These are phyloP conservation scores for Notodonta dromedarius DNA, from an alignment of 2,888 invertebrate species.

Conservation along the genomic window DNA sequence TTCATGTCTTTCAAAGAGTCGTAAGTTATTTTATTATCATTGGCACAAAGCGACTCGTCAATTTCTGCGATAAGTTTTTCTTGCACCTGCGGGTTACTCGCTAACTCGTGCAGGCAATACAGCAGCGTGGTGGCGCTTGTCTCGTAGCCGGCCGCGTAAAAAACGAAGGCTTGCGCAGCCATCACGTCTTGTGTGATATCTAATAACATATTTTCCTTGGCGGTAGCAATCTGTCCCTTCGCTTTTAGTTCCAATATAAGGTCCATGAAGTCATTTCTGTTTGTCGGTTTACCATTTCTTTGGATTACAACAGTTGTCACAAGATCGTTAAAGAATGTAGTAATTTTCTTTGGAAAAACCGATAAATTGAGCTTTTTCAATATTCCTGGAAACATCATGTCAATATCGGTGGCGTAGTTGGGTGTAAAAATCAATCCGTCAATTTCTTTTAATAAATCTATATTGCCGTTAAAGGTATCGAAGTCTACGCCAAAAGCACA, in stretches of 20 bases:
- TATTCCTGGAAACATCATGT: slow-evolving; percentile 57
- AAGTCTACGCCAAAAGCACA: slow-evolving; percentile 55
- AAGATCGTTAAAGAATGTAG: slow-evolving; percentile 44
- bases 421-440: slow-evolving; percentile 29
- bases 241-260: slow-evolving; percentile 34
- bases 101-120: slow-evolving; percentile 60
- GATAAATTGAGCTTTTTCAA: slow-evolving; percentile 45
- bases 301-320: slow-evolving; percentile 41
- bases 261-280: slow-evolving; percentile 60
- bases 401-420: slow-evolving; percentile 38
- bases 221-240: slow-evolving; percentile 19
- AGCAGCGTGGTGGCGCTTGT: slow-evolving; percentile 68
- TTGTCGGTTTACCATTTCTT: slow-evolving; percentile 47
- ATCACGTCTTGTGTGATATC: slow-evolving; percentile 51
- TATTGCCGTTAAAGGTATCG: slow-evolving; percentile 35
- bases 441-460: slow-evolving; percentile 25
- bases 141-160: slow-evolving; percentile 73
- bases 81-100: slow-evolving; percentile 63
- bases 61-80: slow-evolving; percentile 56
- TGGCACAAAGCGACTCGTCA: slow-evolving; percentile 45
- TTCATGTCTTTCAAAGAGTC: slow-evolving; percentile 62
- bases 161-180: slow-evolving; percentile 68
- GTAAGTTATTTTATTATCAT: slow-evolving; percentile 60
- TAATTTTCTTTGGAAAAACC: slow-evolving; percentile 39
- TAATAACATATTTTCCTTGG: slow-evolving; percentile 39